Evolutionary conservation across 2,888 invertebrate species (phyloP).

Genomic region (Brachylomia viminalis): DNA sequence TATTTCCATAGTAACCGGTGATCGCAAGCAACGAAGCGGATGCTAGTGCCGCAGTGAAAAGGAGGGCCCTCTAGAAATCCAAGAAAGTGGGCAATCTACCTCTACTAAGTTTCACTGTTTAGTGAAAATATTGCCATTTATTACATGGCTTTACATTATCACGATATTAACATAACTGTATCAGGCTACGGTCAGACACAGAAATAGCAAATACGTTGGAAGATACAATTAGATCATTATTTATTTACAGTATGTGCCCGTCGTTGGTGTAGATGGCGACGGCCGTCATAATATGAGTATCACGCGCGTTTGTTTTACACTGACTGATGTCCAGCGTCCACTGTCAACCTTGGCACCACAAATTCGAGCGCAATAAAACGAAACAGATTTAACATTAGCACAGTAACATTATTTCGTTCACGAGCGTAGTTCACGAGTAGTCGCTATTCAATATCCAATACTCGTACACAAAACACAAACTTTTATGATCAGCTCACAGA

Average conservation of each 20-base stretch:
- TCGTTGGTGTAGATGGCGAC: slow-evolving; percentile 67
- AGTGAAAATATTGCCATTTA: slow-evolving; percentile 55
- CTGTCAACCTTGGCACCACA: slow-evolving; percentile 84
- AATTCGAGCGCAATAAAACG: slow-evolving; percentile 70
- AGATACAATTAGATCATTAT: slow-evolving; percentile 89
- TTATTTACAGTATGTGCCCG: slow-evolving; percentile 86
- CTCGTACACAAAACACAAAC: slow-evolving; percentile 27
- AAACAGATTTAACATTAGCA: slow-evolving; percentile 59
- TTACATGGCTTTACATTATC: slow-evolving; percentile 33
- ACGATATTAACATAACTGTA: slow-evolving; percentile 45
- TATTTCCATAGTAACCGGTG: slow-evolving; percentile 76
- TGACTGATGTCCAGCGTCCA: slow-evolving; percentile 77
- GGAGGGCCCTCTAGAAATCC: slow-evolving; percentile 85
- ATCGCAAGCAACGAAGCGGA: slow-evolving; percentile 72
- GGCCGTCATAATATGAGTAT: slow-evolving; percentile 77
- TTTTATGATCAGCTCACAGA: slow-evolving; percentile 42
- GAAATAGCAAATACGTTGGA: slow-evolving; percentile 83
- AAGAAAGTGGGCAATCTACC: slow-evolving; percentile 80
- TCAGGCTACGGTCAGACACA: slow-evolving; percentile 74
- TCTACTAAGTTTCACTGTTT: slow-evolving; percentile 59
- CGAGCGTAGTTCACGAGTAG: slow-evolving; percentile 21
- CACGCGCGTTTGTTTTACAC: slow-evolving; percentile 76
- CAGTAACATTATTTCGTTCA: slow-evolving; percentile 54
- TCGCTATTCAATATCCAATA: slow-evolving; percentile 19
- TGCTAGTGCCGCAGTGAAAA: slow-evolving; percentile 77